Conservation (phyloP, 2,797 vertebrate genomes). For the Perodicticus potto region DNA sequence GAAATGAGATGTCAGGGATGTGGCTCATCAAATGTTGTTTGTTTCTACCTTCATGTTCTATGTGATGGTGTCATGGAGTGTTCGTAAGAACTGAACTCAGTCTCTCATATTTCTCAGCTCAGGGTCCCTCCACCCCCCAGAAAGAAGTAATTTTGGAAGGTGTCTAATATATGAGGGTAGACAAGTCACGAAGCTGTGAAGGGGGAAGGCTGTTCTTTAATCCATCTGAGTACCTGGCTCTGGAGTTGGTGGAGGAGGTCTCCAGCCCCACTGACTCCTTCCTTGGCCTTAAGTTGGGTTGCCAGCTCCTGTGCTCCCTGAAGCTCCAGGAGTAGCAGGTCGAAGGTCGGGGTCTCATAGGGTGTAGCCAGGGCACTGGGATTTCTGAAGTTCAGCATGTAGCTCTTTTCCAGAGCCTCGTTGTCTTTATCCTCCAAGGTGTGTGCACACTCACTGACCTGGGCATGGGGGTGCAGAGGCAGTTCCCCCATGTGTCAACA, state of each 20-base stretch:
- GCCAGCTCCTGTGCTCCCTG: background rate
- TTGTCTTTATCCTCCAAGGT: background rate
- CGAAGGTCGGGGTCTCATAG: slow-evolving; percentile 12
- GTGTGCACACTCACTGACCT: background rate
- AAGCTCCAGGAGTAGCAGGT: slow-evolving; percentile 27
- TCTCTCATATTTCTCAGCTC: background rate
- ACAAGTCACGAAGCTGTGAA: background rate
- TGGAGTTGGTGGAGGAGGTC: slow-evolving; percentile 38
- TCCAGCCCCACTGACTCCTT: background rate
- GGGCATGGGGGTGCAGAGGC: background rate
- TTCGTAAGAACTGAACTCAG: background rate
- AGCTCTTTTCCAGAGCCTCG: background rate
- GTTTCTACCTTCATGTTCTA: background rate
- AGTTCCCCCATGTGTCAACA: background rate
- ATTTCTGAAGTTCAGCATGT: background rate
- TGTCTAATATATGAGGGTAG: background rate
- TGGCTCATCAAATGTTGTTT: background rate
- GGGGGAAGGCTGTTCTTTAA: background rate
- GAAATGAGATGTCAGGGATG: background rate
- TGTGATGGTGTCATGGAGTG: background rate
- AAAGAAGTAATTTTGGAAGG: slow-evolving; percentile 30
- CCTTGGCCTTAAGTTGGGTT: slow-evolving; percentile 1
- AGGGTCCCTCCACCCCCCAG: background rate
- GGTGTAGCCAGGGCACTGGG: background rate
- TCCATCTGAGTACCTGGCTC: background rate